These are phyloP conservation scores for Pachyuromys duprasi DNA, from an alignment of 2,797 vertebrate species.

Conservation along the genomic window DNA sequence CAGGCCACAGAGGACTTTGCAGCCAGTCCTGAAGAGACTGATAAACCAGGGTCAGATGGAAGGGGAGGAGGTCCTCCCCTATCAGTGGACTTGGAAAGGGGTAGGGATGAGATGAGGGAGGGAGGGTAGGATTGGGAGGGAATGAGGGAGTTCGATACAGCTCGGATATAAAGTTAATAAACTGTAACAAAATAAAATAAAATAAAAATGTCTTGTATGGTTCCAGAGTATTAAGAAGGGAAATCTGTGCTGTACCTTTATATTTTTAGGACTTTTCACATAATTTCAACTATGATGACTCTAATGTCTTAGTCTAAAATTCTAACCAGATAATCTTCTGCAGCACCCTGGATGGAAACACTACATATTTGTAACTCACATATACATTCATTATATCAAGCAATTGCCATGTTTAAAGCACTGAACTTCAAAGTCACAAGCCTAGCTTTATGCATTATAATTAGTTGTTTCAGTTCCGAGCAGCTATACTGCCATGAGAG, in stretches of 20 bases:
- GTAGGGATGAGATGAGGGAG: no score
- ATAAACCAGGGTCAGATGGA: no score
- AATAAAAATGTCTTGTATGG: background rate
- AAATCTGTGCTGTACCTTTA: background rate
- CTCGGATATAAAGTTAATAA: no score
- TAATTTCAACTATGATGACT: background rate
- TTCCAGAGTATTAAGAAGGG: background rate
- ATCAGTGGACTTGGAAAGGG: no score
- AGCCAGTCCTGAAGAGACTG: no score
- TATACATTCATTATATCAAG: background rate
- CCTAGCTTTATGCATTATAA: conserved; percentile 35
- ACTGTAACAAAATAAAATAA: no score
- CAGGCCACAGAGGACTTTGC: no score
- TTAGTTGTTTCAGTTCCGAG: background rate
- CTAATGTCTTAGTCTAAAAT: background rate
- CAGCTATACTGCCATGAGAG: background rate
- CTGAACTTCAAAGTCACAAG: conserved; percentile 24
- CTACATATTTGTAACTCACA: conserved; percentile 9
- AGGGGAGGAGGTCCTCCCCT: no score
- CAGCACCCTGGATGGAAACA: background rate
- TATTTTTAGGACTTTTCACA: background rate
- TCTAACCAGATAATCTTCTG: background rate
- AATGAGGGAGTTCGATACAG: no score
- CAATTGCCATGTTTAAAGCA: conserved; percentile 48
- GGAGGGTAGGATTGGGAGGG: no score